phyloP scores from a whole-genome alignment of 2,113 vertebrate genomes.

The Motacilla alba region DNA sequence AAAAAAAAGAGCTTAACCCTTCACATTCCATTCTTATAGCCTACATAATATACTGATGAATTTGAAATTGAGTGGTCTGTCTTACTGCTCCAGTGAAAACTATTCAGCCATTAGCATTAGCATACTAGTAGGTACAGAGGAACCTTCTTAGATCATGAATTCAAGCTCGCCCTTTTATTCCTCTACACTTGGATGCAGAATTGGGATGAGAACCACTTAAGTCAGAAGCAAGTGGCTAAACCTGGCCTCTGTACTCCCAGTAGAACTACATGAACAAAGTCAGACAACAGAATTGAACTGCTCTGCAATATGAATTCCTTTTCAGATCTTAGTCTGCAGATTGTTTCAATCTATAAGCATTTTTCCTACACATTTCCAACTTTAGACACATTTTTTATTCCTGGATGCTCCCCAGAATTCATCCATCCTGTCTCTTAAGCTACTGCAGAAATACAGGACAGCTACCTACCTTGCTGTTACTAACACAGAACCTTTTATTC shows the following conservation, averaged over 20 bases:
- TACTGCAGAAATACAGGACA: neutral
- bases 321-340: neutral
- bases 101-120: neutral
- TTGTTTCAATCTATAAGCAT: neutral
- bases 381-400: neutral
- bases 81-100: neutral
- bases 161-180: neutral
- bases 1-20: neutral
- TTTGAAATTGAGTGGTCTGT: neutral
- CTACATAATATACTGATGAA: neutral
- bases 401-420: neutral
- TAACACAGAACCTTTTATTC: neutral
- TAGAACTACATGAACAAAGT: neutral
- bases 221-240: neutral
- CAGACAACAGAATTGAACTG: neutral
- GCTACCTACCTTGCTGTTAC: neutral
- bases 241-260: neutral
- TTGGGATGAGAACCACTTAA: neutral
- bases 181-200: neutral
- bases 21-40: neutral
- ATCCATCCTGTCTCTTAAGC: neutral
- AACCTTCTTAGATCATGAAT: neutral
- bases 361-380: neutral
- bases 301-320: neutral
- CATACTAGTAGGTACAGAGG: neutral